These are phyloP conservation scores for Lates japonicus DNA, from an alignment of 2,797 vertebrate species.

Conservation along the genomic window DNA sequence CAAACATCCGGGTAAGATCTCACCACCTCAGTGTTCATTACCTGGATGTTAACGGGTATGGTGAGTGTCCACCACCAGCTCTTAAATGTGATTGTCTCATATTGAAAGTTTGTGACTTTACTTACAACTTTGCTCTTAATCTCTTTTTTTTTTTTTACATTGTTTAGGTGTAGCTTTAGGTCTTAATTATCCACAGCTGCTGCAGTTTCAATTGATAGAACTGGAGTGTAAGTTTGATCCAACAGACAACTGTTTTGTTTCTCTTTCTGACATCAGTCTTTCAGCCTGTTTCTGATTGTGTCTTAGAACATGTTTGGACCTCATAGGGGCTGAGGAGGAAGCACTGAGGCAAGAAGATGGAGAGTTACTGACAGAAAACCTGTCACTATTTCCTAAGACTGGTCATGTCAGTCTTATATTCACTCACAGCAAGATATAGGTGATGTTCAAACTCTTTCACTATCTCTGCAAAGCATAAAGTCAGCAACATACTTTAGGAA, in stretches of 20 bases:
- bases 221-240: not conserved
- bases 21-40: no score
- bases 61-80: no score
- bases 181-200: not conserved
- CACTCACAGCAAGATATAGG: not conserved
- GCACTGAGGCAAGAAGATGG: slow-evolving; percentile 19
- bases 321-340: slow-evolving; percentile 26
- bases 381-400: slow-evolving; percentile 21
- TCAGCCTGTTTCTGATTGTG: slow-evolving; percentile 13
- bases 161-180: not conserved
- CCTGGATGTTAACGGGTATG: no score
- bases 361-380: slow-evolving; percentile 31
- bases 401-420: slow-evolving; percentile 12
- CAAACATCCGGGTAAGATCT: no score
- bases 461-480: not conserved
- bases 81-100: not conserved
- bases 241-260: slow-evolving; percentile 9
- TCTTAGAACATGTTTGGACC: slow-evolving; percentile 28
- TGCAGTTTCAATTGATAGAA: not conserved
- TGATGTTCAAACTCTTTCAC: not conserved
- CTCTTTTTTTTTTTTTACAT: not conserved
- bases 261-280: slow-evolving; percentile 24
- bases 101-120: not conserved
- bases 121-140: not conserved
- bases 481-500: not conserved